Percentiles rank a stretch among this genome's conserved stretches.
Conservation (phyloP, 1,140 invertebrate species). For the Anthonomus grandis region DNA sequence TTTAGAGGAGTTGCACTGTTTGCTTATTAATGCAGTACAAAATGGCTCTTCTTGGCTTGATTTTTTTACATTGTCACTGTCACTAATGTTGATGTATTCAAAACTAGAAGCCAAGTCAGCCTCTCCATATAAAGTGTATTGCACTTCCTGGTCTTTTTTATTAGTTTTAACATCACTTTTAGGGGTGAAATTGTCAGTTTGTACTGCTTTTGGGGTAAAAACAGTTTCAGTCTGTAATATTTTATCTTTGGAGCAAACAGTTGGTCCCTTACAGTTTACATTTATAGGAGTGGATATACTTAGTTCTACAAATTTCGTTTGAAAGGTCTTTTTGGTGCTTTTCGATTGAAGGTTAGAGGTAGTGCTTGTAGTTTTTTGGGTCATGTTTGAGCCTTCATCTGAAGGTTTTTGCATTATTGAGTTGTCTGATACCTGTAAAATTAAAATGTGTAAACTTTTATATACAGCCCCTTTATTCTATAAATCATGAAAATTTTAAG, state of each 20-base stretch:
- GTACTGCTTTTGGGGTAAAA: slow-evolving; percentile 3
- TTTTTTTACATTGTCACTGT: slow-evolving; percentile 13
- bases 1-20: slow-evolving; percentile 1
- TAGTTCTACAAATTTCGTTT: slow-evolving; percentile 6
- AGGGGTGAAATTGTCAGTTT: slow-evolving; percentile 21
- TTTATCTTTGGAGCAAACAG: not conserved
- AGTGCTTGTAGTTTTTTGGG: not conserved
- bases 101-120: slow-evolving; percentile 16
- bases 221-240: not conserved
- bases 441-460: too few species aligned
- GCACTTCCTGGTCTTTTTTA: not conserved
- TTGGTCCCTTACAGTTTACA: not conserved
- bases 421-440: too few species aligned
- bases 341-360: not conserved
- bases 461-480: too few species aligned
- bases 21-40: too few species aligned
- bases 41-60: slow-evolving; percentile 21
- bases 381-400: too few species aligned
- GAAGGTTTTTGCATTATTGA: too few species aligned
- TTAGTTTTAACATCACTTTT: not conserved
- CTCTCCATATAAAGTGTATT: not conserved
- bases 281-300: slow-evolving; percentile 17
- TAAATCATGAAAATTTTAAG: too few species aligned
- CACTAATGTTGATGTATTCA: slow-evolving; percentile 6
- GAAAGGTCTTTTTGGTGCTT: not conserved